Base-by-base conservation (phyloP, 2,113 vertebrate genomes). In the Marmota monax region DNA sequence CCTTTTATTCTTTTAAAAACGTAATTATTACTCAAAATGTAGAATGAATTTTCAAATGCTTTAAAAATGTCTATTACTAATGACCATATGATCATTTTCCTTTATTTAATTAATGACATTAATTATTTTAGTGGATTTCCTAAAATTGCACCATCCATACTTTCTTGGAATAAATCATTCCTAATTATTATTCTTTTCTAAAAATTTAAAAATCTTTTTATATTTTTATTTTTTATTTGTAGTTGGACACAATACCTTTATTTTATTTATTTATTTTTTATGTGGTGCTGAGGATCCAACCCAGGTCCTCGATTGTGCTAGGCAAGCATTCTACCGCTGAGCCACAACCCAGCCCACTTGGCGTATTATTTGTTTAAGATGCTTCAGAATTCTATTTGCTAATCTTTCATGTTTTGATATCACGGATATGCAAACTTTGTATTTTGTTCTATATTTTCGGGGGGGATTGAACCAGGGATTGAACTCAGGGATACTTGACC, bases 361-460 rank as follows among this genome's bases (percentile, higher is more conserved):
- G 13, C 10, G 3, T 85, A 65, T 87, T 58, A 82, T 72, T 86
- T 18, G 84, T 72, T 91, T 25, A 87, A 80, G 29, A 80, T 29
- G 80, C 65, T 42, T 61, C 34, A 10, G 45, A 77, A 82, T 69
- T 93, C 12, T 86, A 94, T 80, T 69, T 65, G 29, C 23, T 88
- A 82, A 34, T 83, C 92, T 92, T 67, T 87, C 86, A 48, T 90
- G 88, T 83, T 89, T 89, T 86, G n/a, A 29, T 89, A 73, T 48
- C 32, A 90, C 69, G 48, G 48, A 90, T 67, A 89, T 8, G 11
- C 11, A 63, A 70, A 1, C 29, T 74, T 48, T 32, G 23, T 17
- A 74, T 18, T 61, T 9, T 88, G 61, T 89, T 83, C 37, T 90
- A 27, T 65, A 94, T 73, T 73, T 45, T 45, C 45, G 45, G 45